Conservation (phyloP, 2,888 invertebrate species). For the Dermolepida albohirtum region DNA sequence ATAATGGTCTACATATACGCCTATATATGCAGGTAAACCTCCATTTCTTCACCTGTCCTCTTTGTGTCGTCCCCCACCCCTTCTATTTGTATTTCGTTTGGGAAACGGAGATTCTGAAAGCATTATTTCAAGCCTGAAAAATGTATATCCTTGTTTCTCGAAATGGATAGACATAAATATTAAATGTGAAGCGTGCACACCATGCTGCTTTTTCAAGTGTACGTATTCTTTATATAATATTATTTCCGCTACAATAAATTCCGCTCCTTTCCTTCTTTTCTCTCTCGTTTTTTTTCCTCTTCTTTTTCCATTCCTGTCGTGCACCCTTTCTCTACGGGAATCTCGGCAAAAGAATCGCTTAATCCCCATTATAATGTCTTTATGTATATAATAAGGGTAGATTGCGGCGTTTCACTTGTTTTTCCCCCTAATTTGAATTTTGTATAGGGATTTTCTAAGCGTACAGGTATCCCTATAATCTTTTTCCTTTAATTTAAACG, state of each 20-base stretch:
- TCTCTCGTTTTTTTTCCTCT: not conserved
- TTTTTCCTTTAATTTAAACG: slow-evolving; percentile 34
- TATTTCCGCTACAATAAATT: slow-evolving; percentile 36
- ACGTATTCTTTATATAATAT: slow-evolving; percentile 34
- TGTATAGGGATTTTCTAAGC: slow-evolving; percentile 10
- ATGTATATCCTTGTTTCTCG: slow-evolving; percentile 34
- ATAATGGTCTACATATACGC: slow-evolving; percentile 10
- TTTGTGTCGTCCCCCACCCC: not conserved
- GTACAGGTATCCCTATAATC: slow-evolving; percentile 21
- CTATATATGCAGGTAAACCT: not conserved
- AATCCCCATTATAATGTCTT: slow-evolving; percentile 36
- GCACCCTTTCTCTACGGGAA: slow-evolving; percentile 5
- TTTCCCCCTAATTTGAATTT: slow-evolving; percentile 29
- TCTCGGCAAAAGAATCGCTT: slow-evolving; percentile 23
- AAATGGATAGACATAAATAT: slow-evolving; percentile 38
- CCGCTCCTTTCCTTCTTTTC: slow-evolving; percentile 1
- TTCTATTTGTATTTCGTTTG: slow-evolving; percentile 36
- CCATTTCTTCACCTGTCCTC: slow-evolving; percentile 1
- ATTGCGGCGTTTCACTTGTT: slow-evolving; percentile 16
- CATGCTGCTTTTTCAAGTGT: slow-evolving; percentile 32
- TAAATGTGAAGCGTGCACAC: slow-evolving; percentile 34
- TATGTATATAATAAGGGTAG: slow-evolving; percentile 28
- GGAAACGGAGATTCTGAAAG: slow-evolving; percentile 27
- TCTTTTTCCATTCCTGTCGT: not conserved
- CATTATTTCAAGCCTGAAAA: slow-evolving; percentile 37